phyloP scores from a whole-genome alignment of 2,888 invertebrate species.

The Epirrhoe tristata region DNA sequence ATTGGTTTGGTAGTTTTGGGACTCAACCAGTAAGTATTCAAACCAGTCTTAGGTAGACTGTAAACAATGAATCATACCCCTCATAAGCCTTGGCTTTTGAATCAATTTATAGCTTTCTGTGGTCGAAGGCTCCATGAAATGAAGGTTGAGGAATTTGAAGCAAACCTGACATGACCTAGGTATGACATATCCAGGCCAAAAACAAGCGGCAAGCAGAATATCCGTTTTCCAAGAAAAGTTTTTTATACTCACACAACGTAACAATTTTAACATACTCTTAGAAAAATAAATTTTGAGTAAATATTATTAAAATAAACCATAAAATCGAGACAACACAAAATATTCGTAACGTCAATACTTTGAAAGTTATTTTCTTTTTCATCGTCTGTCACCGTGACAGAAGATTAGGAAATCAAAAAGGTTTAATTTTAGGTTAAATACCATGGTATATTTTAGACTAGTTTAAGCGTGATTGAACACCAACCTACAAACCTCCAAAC shows the following conservation, averaged over 20 bases:
- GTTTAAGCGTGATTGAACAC: too few relatives aligned
- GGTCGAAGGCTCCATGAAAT: too few relatives aligned
- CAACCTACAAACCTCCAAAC: too few relatives aligned
- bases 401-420: slow-evolving; percentile 5
- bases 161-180: background rate
- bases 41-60: too few relatives aligned
- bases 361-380: slow-evolving; percentile 53
- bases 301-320: slow-evolving; percentile 45
- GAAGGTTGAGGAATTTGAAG: too few relatives aligned
- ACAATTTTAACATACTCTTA: slow-evolving; percentile 33
- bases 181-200: slow-evolving; percentile 6
- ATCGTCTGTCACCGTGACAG: slow-evolving; percentile 37
- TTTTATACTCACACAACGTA: slow-evolving; percentile 28
- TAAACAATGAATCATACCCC: too few relatives aligned
- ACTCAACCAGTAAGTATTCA: too few relatives aligned
- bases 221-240: background rate
- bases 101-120: too few relatives aligned
- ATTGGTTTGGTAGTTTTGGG: too few relatives aligned
- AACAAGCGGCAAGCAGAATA: background rate
- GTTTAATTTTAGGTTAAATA: slow-evolving; percentile 6
- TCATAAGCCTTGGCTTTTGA: too few relatives aligned
- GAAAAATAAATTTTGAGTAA: slow-evolving; percentile 35
- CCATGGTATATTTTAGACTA: background rate
- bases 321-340: slow-evolving; percentile 44
- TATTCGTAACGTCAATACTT: slow-evolving; percentile 44